Evolutionary conservation across 2,888 invertebrate species (phyloP).

Genomic region (Shargacucullia verbasci): DNA sequence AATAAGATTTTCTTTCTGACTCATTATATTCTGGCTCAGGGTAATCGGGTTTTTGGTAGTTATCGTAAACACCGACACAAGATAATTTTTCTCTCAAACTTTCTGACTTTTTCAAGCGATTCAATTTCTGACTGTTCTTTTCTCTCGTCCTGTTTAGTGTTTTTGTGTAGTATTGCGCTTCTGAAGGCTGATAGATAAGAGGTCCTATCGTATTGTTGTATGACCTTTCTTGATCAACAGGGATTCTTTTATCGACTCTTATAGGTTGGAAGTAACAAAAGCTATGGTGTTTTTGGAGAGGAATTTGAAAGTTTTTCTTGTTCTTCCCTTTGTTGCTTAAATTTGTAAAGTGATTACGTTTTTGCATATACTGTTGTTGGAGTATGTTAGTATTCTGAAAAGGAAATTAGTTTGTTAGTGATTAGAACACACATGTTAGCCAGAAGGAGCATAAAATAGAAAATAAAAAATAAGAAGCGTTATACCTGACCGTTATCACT

Average conservation of each 20-base stretch:
- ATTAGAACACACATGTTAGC: constrained; percentile 64
- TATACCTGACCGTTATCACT: constrained; percentile 84
- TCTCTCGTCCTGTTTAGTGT: constrained; percentile 85
- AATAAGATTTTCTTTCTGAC: constrained; percentile 82
- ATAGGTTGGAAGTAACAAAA: constrained; percentile 91
- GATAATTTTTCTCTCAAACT: constrained; percentile 85
- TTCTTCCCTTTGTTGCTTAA: constrained; percentile 84
- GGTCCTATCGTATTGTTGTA: constrained; percentile 86
- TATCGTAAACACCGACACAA: constrained; percentile 85
- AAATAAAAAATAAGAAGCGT: constrained; percentile 67
- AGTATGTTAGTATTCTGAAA: constrained; percentile 90
- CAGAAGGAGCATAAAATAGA: constrained; percentile 49
- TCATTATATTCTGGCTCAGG: constrained; percentile 84
- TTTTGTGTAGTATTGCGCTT: constrained; percentile 83
- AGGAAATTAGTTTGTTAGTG: constrained; percentile 80
- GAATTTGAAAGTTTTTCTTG: constrained; percentile 91
- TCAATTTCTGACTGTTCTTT: constrained; percentile 82
- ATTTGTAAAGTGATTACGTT: constrained; percentile 88
- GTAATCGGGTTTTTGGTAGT: constrained; percentile 84
- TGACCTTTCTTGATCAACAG: constrained; percentile 81
- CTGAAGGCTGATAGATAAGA: constrained; percentile 82
- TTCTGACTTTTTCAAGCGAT: constrained; percentile 86
- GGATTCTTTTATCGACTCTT: constrained; percentile 89
- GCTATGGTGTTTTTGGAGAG: constrained; percentile 91
- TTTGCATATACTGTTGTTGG: constrained; percentile 89